A percentile compares a stretch with the other conserved stretches of the same genome.
phyloP scores from a whole-genome alignment of 2,888 invertebrate species.

The Griposia aprilina region DNA sequence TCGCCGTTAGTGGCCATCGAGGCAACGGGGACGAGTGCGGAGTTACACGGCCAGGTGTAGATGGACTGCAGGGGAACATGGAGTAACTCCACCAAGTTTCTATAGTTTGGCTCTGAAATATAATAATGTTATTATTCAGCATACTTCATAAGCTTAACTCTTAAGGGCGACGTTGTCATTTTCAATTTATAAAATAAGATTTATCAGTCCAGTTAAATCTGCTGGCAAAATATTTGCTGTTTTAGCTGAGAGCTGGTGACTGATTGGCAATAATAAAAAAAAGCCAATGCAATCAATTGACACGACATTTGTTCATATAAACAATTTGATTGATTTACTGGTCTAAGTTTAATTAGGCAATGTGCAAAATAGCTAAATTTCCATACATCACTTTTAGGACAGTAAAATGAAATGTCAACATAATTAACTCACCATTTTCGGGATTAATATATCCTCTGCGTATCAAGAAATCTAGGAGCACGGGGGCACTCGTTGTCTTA shows the following conservation, averaged over 20 bases:
- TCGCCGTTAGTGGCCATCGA: conserved; percentile 80
- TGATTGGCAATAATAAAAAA: neutral
- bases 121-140: neutral
- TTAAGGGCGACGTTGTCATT: too few species aligned
- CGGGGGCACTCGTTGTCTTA: conserved; percentile 98
- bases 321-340: neutral
- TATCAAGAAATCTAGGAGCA: conserved; percentile 97
- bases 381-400: neutral
- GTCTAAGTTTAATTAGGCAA: too few species aligned
- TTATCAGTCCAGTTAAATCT: neutral
- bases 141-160: neutral
- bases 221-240: conserved; percentile 1
- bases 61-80: conserved; percentile 97
- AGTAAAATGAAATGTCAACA: neutral
- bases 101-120: conserved; percentile 95
- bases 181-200: neutral
- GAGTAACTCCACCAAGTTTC: conserved; percentile 95
- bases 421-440: conserved; percentile 93
- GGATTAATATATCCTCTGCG: conserved; percentile 97
- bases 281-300: neutral
- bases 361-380: neutral
- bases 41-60: conserved; percentile 91
- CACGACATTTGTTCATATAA: neutral
- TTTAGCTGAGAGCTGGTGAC: neutral
- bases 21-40: conserved; percentile 60